Conservation (phyloP, 2,113 vertebrate genomes). For the Craseonycteris thonglongyai region DNA sequence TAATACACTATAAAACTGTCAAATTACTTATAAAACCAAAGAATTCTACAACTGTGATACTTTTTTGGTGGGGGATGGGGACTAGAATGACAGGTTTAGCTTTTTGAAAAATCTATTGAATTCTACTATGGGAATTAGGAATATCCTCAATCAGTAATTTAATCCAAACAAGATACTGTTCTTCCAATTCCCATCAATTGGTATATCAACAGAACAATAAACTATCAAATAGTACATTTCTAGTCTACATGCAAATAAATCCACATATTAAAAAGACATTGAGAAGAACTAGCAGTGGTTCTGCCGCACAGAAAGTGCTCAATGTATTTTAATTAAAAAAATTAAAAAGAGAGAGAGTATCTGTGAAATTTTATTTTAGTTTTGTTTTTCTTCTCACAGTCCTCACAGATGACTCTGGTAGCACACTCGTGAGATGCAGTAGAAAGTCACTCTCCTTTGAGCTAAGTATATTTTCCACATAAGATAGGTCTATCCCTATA, state of each 20-base stretch:
- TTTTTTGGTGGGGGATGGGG: not conserved
- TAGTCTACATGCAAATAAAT: not conserved
- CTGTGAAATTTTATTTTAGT: not conserved
- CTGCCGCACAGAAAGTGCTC: not conserved
- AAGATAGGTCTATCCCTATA: not conserved
- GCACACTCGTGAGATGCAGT: not conserved
- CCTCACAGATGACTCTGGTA: not conserved
- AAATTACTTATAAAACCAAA: slow-evolving; percentile 27
- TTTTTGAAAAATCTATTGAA: not conserved
- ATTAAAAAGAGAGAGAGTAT: no score
- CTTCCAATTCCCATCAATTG: slow-evolving; percentile 27
- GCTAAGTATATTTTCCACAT: not conserved
- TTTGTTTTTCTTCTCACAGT: not conserved
- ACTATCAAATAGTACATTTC: not conserved
- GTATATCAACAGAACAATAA: not conserved
- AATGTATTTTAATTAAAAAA: not conserved
- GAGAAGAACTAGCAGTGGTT: not conserved
- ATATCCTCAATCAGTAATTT: not conserved
- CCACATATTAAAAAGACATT: not conserved
- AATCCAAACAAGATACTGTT: slow-evolving; percentile 15
- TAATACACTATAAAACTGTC: not conserved
- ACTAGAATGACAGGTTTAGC: not conserved
- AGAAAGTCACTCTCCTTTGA: not conserved
- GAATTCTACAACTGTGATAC: not conserved
- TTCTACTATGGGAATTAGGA: slow-evolving; percentile 3